Evolutionary conservation across 2,888 invertebrate species (phyloP), one percentile per base, ranked within the genome.

Genomic region (Megaustenia siamemsis): DNA sequence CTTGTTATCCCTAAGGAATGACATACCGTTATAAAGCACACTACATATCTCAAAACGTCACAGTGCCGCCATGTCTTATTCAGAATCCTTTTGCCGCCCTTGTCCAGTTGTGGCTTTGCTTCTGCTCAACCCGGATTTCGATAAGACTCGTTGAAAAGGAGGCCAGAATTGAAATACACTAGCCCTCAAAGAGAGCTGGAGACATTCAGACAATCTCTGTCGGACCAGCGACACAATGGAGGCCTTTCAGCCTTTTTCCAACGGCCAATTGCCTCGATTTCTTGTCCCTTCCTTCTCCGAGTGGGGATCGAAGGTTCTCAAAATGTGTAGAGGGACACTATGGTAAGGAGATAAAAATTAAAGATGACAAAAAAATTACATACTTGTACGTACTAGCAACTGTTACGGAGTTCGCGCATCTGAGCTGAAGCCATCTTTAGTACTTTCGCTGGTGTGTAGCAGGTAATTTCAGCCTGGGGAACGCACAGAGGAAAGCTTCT

Each of bases 201-300:
- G 78, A 66, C 63, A 78, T 78, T 78, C 63, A 78, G 78, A 78
- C 63, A 77, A 56, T 77, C 77, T 60, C 40, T 35, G 12, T 32
- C 32, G 38, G n/a, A 18, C 60, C 56, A 18, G 77, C 43, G 24
- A 28, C 66, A 78, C 78, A 78, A 78, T 63, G 63, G 76, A 35
- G 66, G 28, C 63, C 40, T 78, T 78, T 78, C 78, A 78, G 63
- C 3, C 28, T 38, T 28, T 32, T 38, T 43, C 63, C 43, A 78
- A 78, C 66, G 78, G 78, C 63, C 78, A 78, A 78, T 78, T 63
- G 78, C 78, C 78, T 78, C 66, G 78, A 78, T 43, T 78, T 66
- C 66, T 28, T 78, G 78, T 78, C 45, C n/a, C 66, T 40, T 45
- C 28, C 78, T 63, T 66, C 60, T 28, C 40, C 18, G 32, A 28